Percentiles rank a stretch among this genome's conserved stretches.
Conservation (phyloP, 2,888 invertebrate genomes). For the Drosophila imparisetae region DNA sequence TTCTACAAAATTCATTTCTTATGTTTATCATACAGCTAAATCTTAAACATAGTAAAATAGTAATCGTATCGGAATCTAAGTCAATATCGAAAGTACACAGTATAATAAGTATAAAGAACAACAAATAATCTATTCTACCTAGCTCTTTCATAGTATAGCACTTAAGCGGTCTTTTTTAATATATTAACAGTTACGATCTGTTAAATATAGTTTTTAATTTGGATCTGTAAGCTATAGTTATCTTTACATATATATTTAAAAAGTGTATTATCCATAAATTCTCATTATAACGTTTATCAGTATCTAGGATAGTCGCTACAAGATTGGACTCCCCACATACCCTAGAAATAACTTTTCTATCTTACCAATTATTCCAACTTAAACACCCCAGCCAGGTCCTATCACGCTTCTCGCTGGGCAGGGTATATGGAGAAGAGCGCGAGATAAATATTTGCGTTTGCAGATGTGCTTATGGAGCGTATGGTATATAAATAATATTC, state of each 20-base stretch:
- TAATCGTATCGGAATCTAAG: too few relatives aligned
- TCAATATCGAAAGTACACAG: too few relatives aligned
- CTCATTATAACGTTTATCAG: neutral
- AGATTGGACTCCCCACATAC: neutral
- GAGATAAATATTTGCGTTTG: constrained; percentile 79
- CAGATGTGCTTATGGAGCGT: constrained; percentile 57
- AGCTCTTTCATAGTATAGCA: neutral
- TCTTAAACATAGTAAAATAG: neutral
- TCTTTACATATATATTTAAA: neutral
- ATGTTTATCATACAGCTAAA: neutral
- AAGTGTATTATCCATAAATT: neutral
- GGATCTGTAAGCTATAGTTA: neutral
- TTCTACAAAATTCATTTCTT: neutral
- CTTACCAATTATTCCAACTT: neutral
- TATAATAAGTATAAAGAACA: neutral
- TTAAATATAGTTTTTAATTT: too few relatives aligned
- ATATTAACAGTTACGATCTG: too few relatives aligned
- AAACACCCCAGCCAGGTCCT: neutral
- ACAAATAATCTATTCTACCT: neutral
- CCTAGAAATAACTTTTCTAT: neutral
- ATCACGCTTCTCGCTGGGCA: constrained; percentile 7
- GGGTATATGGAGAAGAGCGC: constrained; percentile 43
- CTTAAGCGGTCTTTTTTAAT: neutral
- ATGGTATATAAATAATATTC: constrained; percentile 82
- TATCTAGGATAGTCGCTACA: neutral